Evolutionary conservation across 2,888 invertebrate genomes (phyloP), one percentile per base, ranked within the genome.

Genomic region (Gonocerus acuteangulatus): DNA sequence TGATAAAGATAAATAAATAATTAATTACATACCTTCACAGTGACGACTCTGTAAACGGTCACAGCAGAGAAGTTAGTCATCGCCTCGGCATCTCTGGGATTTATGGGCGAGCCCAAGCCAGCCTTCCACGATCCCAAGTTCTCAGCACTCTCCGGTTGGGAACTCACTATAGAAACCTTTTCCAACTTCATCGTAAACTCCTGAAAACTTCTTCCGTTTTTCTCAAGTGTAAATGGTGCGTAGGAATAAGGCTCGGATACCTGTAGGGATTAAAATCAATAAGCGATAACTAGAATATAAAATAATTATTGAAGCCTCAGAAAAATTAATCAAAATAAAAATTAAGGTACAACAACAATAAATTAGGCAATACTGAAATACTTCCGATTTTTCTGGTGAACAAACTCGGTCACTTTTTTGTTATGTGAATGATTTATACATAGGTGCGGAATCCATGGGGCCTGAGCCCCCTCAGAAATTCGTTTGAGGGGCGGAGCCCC

Each of bases 41-140:
- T 90, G 51, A 87, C 87, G 57, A 95, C 83, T 67, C 90, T 80
- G 75, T 93, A 94, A n/a, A 88, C 87, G 27, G 86, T 83, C 69
- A 87, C 84, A 2, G 90, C 89, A 0, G 86, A 85, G 68, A 87
- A 84, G 73, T 86, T 88, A 68, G 78, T 80, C 79, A 88, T 83
- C 54, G 80, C 80, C 67, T 79, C 79, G 47, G 82, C 80, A 73
- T 84, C 82, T 67, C 78, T 79, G 68, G 85, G 80, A 49, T 80
- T 76, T 59, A 92, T 74, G 11, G 82, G 80, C 36, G 81, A 82
- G 62, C 83, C 78, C 22, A 89, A 79, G 19, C 88, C 87, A 13
- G 89, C 85, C 68, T 82, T 81, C 91, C 91, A 92, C 2, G 80
- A 80, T 42, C 89, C 91, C 63, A 90, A 75, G 15, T 78, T 75